A percentile compares a stretch with the other conserved stretches of the same genome.
Evolutionary conservation across 2,113 vertebrate genomes (phyloP).

Genomic region (Oncorhynchus keta): DNA sequence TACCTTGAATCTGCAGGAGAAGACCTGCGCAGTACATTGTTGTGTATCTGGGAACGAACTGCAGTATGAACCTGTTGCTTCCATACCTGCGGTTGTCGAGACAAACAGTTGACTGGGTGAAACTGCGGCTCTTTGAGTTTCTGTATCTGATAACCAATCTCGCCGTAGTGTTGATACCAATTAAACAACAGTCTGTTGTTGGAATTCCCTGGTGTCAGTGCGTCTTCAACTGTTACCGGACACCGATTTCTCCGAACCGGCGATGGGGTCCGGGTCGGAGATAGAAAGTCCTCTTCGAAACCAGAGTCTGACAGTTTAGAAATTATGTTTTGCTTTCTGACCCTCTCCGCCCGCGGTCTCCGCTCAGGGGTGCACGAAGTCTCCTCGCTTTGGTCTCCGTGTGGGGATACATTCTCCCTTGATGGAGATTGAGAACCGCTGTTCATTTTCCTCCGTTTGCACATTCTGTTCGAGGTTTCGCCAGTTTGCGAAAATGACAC

Average conservation of each 20-base stretch:
- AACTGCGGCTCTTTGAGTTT: conserved; percentile 79
- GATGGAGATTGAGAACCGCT: neutral
- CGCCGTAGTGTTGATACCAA: conserved; percentile 83
- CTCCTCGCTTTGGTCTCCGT: neutral
- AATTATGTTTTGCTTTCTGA: conserved; percentile 72
- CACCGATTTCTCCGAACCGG: conserved; percentile 1
- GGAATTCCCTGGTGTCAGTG: neutral
- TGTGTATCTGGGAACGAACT: no score
- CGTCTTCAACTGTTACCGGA: conserved; percentile 6
- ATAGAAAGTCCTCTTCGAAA: conserved; percentile 74
- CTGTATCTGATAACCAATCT: conserved; percentile 81
- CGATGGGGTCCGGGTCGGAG: conserved; percentile 12
- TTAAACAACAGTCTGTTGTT: conserved; percentile 27
- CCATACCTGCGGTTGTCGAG: conserved; percentile 85
- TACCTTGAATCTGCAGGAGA: no score
- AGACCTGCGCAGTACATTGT: neutral
- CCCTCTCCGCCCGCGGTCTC: conserved; percentile 52
- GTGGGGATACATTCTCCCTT: neutral
- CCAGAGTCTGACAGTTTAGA: conserved; percentile 74
- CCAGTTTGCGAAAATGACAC: conserved; percentile 41
- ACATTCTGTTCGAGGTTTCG: neutral
- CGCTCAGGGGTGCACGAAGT: conserved; percentile 56
- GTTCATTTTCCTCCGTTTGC: conserved; percentile 43
- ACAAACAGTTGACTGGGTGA: conserved; percentile 77
- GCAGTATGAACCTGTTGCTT: neutral